Conservation (phyloP, 1,140 invertebrate genomes). For the Schlechtendalia chinensis region DNA sequence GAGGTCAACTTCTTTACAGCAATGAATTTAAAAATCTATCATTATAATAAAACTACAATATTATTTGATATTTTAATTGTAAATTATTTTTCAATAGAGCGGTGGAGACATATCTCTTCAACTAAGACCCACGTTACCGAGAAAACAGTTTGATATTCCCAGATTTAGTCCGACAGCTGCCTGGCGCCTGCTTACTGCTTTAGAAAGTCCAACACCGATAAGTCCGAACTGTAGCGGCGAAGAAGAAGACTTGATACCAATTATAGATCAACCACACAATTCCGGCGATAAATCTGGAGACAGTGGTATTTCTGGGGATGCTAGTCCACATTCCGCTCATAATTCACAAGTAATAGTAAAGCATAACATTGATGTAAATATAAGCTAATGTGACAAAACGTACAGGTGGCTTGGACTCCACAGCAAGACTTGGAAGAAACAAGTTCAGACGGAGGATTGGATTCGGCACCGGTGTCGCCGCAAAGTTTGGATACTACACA, state of each 20-base stretch:
- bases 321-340: slow-evolving; percentile 58
- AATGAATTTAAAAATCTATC: background rate
- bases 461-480: slow-evolving; percentile 55
- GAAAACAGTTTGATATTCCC: slow-evolving; percentile 71
- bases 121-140: slow-evolving; percentile 72
- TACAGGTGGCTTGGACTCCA: slow-evolving; percentile 68
- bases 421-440: slow-evolving; percentile 74
- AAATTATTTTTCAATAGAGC: slow-evolving; percentile 27
- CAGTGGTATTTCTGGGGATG: slow-evolving; percentile 76
- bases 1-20: too few species aligned
- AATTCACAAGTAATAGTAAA: slow-evolving; percentile 53
- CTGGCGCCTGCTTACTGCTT: slow-evolving; percentile 70
- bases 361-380: background rate
- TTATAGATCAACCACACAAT: slow-evolving; percentile 51
- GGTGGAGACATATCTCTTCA: slow-evolving; percentile 63
- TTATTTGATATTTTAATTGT: background rate
- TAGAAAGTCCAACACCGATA: slow-evolving; percentile 53
- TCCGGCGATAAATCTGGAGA: slow-evolving; percentile 70
- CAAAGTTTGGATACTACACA: slow-evolving; percentile 58
- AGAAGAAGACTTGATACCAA: slow-evolving; percentile 53
- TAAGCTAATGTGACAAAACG: background rate
- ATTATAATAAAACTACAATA: background rate
- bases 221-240: slow-evolving; percentile 50
- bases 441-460: slow-evolving; percentile 66
- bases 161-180: slow-evolving; percentile 79